Conservation (phyloP, 2,113 vertebrate species). For the Ahaetulla prasina region DNA sequence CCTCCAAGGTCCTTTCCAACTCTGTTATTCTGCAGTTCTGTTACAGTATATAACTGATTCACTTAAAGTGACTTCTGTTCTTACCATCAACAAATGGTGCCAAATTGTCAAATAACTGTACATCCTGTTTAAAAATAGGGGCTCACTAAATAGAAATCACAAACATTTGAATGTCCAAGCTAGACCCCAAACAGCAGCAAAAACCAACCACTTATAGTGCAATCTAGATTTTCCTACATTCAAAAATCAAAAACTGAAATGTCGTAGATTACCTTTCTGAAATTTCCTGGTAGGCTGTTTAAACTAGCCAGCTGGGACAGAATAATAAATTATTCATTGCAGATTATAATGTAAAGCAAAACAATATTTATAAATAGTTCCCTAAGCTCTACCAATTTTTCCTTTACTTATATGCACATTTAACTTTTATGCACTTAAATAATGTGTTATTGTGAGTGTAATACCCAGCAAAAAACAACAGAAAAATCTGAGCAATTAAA, state of each 20-base stretch:
- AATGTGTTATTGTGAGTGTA: neutral
- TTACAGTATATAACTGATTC: neutral
- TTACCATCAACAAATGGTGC: neutral
- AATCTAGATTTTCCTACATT: conserved; percentile 10
- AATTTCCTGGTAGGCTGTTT: conserved; percentile 44
- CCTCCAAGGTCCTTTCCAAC: neutral
- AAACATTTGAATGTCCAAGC: conserved; percentile 37
- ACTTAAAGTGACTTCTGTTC: conserved; percentile 26
- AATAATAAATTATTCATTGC: conserved; percentile 31
- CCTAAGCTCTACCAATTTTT: neutral
- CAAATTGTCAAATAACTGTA: conserved; percentile 31
- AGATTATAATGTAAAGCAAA: neutral
- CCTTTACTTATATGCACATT: neutral
- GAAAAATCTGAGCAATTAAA: neutral
- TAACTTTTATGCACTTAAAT: neutral
- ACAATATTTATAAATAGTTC: neutral
- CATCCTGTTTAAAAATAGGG: conserved; percentile 28
- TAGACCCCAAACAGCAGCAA: conserved; percentile 27
- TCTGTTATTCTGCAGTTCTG: neutral
- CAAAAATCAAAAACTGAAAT: neutral
- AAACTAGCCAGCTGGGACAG: conserved; percentile 44
- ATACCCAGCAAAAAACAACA: neutral
- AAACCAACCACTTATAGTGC: conserved; percentile 28
- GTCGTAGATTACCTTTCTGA: conserved; percentile 41
- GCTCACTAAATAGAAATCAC: conserved; percentile 32